Conservation (phyloP, 2,888 invertebrate species). For the Anoplius nigerrimus region DNA sequence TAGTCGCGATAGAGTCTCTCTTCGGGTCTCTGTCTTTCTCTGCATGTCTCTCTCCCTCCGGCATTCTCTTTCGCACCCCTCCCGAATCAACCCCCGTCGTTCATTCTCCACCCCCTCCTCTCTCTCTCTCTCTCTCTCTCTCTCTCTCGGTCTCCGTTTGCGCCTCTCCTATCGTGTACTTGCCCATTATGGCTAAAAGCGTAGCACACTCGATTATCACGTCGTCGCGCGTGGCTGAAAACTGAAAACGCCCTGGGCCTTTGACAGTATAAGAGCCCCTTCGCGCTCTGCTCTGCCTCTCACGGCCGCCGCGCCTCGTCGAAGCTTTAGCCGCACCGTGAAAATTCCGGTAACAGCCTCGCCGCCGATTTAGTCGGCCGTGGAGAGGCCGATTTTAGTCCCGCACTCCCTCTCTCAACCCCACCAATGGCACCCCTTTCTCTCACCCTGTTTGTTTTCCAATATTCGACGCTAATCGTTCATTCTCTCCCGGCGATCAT, state of each 20-base stretch:
- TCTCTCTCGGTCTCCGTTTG: not conserved
- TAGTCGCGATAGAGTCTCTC: not conserved
- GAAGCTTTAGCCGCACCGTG: conserved; percentile 14
- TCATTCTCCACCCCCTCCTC: not conserved
- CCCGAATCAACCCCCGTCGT: not conserved
- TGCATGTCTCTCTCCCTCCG: conserved; percentile 31
- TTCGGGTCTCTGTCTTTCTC: too few relatives aligned
- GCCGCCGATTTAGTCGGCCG: conserved; percentile 30
- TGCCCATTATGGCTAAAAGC: conserved; percentile 74
- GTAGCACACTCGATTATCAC: conserved; percentile 74
- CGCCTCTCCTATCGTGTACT: conserved; percentile 64
- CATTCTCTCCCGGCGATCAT: too few relatives aligned
- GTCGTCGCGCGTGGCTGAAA: conserved; percentile 68
- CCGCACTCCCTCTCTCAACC: too few relatives aligned
- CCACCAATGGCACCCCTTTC: too few relatives aligned
- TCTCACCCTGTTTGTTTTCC: too few relatives aligned
- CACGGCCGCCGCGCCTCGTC: conserved; percentile 32
- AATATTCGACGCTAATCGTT: too few relatives aligned
- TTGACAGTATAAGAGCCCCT: conserved; percentile 51
- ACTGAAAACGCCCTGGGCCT: conserved; percentile 66
- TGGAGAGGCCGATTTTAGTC: too few relatives aligned
- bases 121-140: conserved; percentile 11
- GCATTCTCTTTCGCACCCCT: not conserved
- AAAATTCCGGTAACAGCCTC: conserved; percentile 45
- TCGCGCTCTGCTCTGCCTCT: conserved; percentile 24